Evolutionary conservation across 2,888 invertebrate species (phyloP).

Genomic region (Nephrotoma guestfalica): DNA sequence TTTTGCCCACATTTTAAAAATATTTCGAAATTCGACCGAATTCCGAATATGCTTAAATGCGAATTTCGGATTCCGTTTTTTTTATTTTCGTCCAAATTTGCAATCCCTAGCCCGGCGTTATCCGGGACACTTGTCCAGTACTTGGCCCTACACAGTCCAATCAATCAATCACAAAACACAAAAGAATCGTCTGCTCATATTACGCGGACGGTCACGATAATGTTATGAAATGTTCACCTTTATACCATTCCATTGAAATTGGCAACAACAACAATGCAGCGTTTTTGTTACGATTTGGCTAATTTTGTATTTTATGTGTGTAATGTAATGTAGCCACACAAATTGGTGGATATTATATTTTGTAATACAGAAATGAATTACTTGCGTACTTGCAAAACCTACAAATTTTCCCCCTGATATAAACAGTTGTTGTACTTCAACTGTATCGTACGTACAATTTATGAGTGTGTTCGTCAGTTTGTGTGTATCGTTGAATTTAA

Average conservation of each 20-base stretch:
- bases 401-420: background rate
- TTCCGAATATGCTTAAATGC: no score
- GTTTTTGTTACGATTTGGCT: background rate
- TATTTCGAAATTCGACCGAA: no score
- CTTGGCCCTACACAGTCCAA: no score
- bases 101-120: no score
- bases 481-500: background rate
- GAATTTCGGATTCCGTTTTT: no score
- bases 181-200: no score
- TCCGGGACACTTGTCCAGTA: no score
- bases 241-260: background rate
- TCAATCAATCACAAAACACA: no score
- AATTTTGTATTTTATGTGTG: background rate
- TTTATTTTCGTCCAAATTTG: no score
- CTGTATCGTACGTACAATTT: background rate
- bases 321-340: background rate
- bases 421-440: background rate
- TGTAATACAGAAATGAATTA: background rate
- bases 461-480: background rate
- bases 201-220: no score
- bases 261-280: background rate
- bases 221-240: background rate
- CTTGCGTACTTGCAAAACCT: background rate
- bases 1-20: no score
- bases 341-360: background rate